A percentile compares a stretch with the other conserved stretches of the same genome.
phyloP scores from a whole-genome alignment of 2,797 vertebrate species.

The Falco cherrug region DNA sequence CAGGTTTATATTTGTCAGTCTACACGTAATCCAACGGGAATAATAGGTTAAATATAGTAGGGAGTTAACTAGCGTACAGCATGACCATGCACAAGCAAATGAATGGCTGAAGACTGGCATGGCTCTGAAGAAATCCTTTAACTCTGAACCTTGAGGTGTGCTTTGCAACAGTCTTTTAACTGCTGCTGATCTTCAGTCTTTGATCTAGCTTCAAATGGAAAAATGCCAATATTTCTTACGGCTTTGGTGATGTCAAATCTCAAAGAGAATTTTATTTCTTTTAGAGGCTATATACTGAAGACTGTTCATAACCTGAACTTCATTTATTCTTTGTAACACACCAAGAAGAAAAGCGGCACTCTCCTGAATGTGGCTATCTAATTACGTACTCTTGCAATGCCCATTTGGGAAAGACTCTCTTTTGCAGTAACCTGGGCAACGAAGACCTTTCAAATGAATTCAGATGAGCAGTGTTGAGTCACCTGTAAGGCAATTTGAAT shows the following conservation, averaged over 20 bases:
- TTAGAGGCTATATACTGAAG: not conserved
- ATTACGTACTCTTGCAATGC: not conserved
- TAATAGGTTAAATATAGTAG: slow-evolving; percentile 58
- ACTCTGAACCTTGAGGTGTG: not conserved
- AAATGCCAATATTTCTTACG: not conserved
- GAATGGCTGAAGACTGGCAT: not conserved
- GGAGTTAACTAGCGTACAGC: slow-evolving; percentile 34
- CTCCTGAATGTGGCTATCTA: not conserved
- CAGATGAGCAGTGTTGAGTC: not conserved
- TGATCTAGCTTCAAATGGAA: not conserved
- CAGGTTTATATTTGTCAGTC: slow-evolving; percentile 52
- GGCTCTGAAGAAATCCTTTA: not conserved
- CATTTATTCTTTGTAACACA: not conserved
- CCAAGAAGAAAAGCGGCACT: not conserved
- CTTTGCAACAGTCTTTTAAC: not conserved
- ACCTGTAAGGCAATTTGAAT: not conserved
- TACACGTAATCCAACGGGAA: slow-evolving; percentile 52
- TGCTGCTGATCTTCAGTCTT: not conserved
- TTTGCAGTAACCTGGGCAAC: not conserved
- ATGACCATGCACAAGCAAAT: slow-evolving; percentile 44
- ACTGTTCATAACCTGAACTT: not conserved
- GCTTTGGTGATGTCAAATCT: not conserved
- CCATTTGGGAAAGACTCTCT: not conserved
- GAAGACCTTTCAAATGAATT: not conserved
- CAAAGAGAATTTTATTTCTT: not conserved